Evolutionary conservation across 2,797 vertebrate genomes (phyloP).

Genomic region (Coccyzus lansbergi): DNA sequence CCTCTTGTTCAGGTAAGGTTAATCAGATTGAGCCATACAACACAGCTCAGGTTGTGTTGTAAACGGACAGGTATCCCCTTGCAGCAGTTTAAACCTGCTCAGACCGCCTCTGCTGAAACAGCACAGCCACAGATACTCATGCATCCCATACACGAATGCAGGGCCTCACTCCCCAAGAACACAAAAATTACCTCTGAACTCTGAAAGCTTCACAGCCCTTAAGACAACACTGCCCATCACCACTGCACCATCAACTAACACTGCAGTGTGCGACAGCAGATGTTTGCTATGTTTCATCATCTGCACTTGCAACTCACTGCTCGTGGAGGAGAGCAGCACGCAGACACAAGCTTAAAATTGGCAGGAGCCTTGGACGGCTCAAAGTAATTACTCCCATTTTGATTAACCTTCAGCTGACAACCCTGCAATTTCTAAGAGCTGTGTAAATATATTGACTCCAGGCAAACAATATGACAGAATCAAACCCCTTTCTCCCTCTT

Average conservation of each 20-base stretch:
- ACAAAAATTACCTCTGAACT: rapidly evolving
- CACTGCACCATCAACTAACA: rapidly evolving
- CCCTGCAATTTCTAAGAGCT: not conserved
- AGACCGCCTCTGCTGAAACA: rapidly evolving
- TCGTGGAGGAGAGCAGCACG: rapidly evolving
- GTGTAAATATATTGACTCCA: not conserved
- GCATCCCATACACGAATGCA: rapidly evolving
- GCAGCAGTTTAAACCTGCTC: not conserved
- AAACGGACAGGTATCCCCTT: rapidly evolving
- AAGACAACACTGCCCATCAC: rapidly evolving
- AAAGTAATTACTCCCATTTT: not conserved
- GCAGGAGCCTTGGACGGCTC: not conserved
- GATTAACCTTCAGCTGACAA: not conserved
- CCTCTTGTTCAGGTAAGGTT: not conserved
- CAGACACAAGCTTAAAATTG: not conserved
- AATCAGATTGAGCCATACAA: not conserved
- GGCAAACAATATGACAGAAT: rapidly evolving
- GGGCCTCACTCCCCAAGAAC: too few relatives aligned
- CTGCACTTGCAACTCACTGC: not conserved
- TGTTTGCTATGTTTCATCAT: rapidly evolving
- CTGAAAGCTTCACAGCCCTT: not conserved
- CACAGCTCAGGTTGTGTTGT: not conserved
- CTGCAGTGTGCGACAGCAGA: rapidly evolving
- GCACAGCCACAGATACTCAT: rapidly evolving
- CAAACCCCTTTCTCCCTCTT: not conserved